Evolutionary conservation across 1,140 invertebrate genomes (phyloP).

Genomic region (Protaetia brevitarsis): DNA sequence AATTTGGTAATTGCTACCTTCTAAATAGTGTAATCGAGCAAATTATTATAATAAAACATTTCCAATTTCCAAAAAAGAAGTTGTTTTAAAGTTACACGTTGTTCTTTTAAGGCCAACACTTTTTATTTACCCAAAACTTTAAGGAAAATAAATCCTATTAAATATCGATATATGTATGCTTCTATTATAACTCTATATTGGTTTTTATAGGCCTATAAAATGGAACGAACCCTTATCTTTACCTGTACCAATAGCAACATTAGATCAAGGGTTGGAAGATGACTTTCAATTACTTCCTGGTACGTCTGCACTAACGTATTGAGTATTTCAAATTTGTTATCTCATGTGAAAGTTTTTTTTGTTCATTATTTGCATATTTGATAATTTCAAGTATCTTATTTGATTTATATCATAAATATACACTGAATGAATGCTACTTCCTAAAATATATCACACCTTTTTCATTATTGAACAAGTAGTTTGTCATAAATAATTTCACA

Average conservation of each 20-base stretch:
- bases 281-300: conserved; percentile 52
- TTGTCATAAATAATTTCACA: neutral
- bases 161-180: neutral
- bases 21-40: no score
- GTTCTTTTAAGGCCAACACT: no score
- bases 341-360: no score
- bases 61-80: no score
- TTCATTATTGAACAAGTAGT: no score
- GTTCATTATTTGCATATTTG: conserved; percentile 5
- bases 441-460: neutral
- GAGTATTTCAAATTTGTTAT: no score
- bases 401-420: neutral
- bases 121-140: neutral
- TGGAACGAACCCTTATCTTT: conserved; percentile 38
- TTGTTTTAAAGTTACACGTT: no score
- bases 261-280: conserved; percentile 53
- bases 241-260: conserved; percentile 47
- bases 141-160: neutral
- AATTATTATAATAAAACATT: no score
- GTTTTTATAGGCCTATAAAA: conserved; percentile 38
- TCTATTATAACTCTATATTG: no score
- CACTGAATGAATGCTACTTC: neutral
- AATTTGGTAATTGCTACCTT: no score
- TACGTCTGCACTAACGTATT: no score
- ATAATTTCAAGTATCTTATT: neutral